Base-by-base conservation (phyloP, 2,797 vertebrate species). In the Ara ararauna region DNA sequence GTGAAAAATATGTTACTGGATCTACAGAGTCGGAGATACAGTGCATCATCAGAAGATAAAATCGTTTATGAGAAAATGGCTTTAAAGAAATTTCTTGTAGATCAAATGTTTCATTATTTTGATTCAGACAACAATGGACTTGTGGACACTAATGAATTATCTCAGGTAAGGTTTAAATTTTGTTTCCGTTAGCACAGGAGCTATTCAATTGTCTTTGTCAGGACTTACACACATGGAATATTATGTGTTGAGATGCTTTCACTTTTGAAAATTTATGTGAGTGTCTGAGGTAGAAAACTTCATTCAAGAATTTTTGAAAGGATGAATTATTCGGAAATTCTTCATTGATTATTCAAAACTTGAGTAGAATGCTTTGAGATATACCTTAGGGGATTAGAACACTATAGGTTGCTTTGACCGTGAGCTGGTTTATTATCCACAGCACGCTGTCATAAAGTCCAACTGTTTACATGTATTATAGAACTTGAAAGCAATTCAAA, bases 91-190 rank as follows among this genome's bases (percentile, higher is more conserved):
- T 91, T 98, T 58, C 97, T 99, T 87, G 98, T 99, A 66, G 99
- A 99, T 93, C 93, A 98, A 66, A 98, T 99, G 98, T 99, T 99
- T 97, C 98, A 98, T 85, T 98, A 98, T 97, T 99, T 99, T 94
- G 99, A 99, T 90, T 98, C 98, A 9, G 98, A 99, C 94, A 98
- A 95, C 78, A 99, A 97, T 11, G 98, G 98, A 92, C 97, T 98
- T 89, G 97, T 99, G 90, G 99, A 99, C 85, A 98, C 97, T 95
- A 98, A 98, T 15, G 99, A 99, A 96, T 97, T 99, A 89, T 99
- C 98, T 94, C 99, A 99, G 99, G 99, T 99, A 97, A 95, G 83
- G 11, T 75, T 50, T 72, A 29, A 5, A 7, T 91, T 94, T 80
- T 70, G 3, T 87, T 93, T 82, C 38, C 18, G 1, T 77, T 94